phyloP scores from a whole-genome alignment of 2,888 invertebrate species.

The Leistus spinibarbis region DNA sequence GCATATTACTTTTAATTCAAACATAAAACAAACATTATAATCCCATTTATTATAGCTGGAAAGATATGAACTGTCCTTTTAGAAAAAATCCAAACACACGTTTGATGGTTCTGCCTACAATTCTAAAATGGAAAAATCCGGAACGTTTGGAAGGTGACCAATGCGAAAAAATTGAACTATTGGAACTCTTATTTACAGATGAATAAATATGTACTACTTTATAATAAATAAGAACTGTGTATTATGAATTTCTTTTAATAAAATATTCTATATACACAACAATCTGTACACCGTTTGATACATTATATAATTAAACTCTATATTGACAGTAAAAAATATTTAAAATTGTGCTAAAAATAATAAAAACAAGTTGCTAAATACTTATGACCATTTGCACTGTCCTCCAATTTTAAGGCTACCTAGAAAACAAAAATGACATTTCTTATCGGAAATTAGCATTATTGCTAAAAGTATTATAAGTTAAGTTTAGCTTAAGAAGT shows the following conservation, averaged over 20 bases:
- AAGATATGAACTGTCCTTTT: slow-evolving; percentile 79
- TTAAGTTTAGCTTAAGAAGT: too few relatives aligned
- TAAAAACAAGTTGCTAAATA: not conserved
- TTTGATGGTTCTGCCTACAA: slow-evolving; percentile 81
- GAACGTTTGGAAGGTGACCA: slow-evolving; percentile 81
- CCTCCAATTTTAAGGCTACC: too few relatives aligned
- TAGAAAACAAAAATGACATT: too few relatives aligned
- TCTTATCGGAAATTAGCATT: too few relatives aligned
- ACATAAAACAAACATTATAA: not conserved
- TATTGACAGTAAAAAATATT: not conserved
- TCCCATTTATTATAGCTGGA: slow-evolving; percentile 76
- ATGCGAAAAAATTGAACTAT: slow-evolving; percentile 73
- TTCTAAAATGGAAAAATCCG: slow-evolving; percentile 78
- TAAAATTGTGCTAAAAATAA: not conserved
- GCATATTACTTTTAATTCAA: slow-evolving; percentile 46
- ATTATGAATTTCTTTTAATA: not conserved
- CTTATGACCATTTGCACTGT: too few relatives aligned
- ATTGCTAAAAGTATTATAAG: too few relatives aligned
- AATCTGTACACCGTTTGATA: not conserved
- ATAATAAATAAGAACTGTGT: not conserved
- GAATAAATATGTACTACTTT: slow-evolving; percentile 58
- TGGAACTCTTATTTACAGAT: slow-evolving; percentile 81
- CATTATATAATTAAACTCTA: not conserved
- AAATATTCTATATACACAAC: slow-evolving; percentile 4
- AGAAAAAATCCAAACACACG: slow-evolving; percentile 74